Evolutionary conservation across 2,888 invertebrate genomes (phyloP).

Genomic region (Pheosia gnoma): DNA sequence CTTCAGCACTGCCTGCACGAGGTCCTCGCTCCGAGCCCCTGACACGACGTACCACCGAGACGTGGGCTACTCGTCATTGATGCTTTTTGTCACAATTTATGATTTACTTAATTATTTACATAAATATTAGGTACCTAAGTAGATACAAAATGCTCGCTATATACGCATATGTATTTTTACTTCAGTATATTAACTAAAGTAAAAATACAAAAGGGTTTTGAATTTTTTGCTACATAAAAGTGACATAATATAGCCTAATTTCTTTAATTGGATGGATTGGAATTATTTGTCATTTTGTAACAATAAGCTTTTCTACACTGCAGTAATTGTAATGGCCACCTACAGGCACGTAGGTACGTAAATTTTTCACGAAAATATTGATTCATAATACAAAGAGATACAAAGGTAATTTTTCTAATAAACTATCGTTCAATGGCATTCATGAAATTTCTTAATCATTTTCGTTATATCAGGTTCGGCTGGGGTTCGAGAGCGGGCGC

Average conservation of each 20-base stretch:
- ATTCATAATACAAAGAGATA: neutral
- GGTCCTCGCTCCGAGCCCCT: conserved; percentile 43
- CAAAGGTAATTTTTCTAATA: neutral
- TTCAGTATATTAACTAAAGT: no score
- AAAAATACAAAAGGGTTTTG: no score
- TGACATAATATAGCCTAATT: no score
- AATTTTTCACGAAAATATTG: neutral
- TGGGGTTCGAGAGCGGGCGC: conserved; percentile 62
- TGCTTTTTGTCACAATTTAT: conserved; percentile 30
- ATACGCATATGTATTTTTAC: no score
- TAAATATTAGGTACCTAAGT: neutral
- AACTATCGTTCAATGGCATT: conserved; percentile 9
- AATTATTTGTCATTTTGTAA: no score
- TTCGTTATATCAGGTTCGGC: conserved; percentile 50
- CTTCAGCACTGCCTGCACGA: conserved; percentile 45
- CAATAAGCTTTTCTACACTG: no score
- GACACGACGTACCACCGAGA: conserved; percentile 23
- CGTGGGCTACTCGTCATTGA: conserved; percentile 39
- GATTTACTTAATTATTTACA: conserved; percentile 7
- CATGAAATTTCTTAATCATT: conserved; percentile 14
- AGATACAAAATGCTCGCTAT: no score
- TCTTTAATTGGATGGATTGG: no score
- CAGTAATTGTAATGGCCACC: neutral
- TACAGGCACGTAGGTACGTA: neutral
- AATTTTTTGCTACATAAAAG: no score